Percentiles rank a stretch among this genome's conserved stretches.
These are phyloP conservation scores for Ligdia adustata DNA, from an alignment of 2,888 invertebrate species.

Conservation along the genomic window DNA sequence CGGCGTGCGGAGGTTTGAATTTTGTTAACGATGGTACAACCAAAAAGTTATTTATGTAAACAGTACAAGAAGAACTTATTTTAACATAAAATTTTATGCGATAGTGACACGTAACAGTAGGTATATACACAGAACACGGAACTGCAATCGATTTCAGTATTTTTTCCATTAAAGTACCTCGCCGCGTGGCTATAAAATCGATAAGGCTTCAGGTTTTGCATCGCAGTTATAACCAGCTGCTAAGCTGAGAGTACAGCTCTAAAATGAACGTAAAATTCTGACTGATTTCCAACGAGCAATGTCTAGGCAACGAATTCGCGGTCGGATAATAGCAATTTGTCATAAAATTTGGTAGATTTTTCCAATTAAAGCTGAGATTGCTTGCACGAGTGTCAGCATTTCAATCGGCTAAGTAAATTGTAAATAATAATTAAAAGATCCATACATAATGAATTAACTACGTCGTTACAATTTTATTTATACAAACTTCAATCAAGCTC, in stretches of 20 bases:
- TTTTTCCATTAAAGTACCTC: constrained; percentile 16
- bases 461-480: too few species aligned
- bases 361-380: constrained; percentile 3
- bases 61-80: too few species aligned
- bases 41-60: too few species aligned
- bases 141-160: constrained; percentile 15
- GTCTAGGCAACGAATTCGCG: constrained; percentile 2
- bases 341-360: constrained; percentile 6
- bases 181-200: constrained; percentile 22
- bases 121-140: constrained; percentile 19
- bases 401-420: too few species aligned
- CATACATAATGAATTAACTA: too few species aligned
- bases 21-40: too few species aligned
- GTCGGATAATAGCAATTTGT: constrained; percentile 6
- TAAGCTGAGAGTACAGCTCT: constrained; percentile 3
- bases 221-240: background rate
- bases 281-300: constrained; percentile 6
- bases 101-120: background rate
- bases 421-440: too few species aligned
- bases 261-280: constrained; percentile 11
- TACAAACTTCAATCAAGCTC: too few species aligned
- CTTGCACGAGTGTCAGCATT: background rate
- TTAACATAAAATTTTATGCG: too few species aligned
- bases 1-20: too few species aligned
- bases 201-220: constrained; percentile 20